Evolutionary conservation across 2,888 invertebrate species (phyloP), one percentile per base, ranked within the genome.

Genomic region (Cephonodes hylas): DNA sequence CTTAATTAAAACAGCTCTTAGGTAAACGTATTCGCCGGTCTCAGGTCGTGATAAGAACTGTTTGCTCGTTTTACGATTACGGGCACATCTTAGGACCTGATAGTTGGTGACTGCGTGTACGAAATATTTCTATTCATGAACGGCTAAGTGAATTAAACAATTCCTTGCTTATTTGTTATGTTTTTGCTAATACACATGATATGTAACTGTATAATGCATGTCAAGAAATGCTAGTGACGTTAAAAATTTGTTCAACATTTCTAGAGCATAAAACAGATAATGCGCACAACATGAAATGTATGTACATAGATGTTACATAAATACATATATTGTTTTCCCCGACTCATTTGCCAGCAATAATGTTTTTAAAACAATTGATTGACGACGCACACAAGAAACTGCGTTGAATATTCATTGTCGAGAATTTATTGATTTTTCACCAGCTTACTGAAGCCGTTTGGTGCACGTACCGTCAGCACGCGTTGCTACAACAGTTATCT

Each of bases 1-100:
- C 76, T 78, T 83, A 82, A 83, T 83, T 82, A 81, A 81, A 83
- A 80, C 76, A 76, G 75, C 78, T 79, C 79, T 80, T 76, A 80
- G 79, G 79, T 81, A 77, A 83, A 81, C 46, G 53, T 53, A 34
- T 38, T 46, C 42, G 20, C 13, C 22, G 20, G 38, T 77, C 79
- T 74, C 77, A 79, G 80, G 74, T 73, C 73, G 67, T 75, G 68
- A 59, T 59, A 23, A 46, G 59, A 71, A 71, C 70, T 72, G 72
- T 75, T 74, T 70, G 68, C 67, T 70, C 66, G 68, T 71, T 76
- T 76, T 74, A 74, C 72, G 73, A 71, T 73, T 70, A 74, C 70
- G 68, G 27, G 15, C 31, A 38, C 45, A 38, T 64, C 61, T 57
- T 61, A 60, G 58, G 66, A 60, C 57, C 53, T 61, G 62, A 42